A percentile compares a stretch with the other conserved stretches of the same genome.
These are phyloP conservation scores for Drosophila falleni DNA, from an alignment of 2,888 invertebrate genomes.

Conservation along the genomic window DNA sequence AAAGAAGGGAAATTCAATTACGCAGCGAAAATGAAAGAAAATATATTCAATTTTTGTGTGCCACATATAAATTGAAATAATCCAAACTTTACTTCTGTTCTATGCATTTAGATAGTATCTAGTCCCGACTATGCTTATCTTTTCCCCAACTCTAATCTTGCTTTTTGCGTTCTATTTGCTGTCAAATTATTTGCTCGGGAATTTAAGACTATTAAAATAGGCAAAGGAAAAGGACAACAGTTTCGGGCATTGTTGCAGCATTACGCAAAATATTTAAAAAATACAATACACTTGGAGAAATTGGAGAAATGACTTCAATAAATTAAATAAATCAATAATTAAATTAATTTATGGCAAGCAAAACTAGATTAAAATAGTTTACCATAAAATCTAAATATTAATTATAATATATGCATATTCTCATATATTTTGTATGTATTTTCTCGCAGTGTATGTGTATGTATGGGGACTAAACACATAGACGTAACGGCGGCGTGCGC, in stretches of 20 bases:
- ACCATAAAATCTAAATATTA: neutral
- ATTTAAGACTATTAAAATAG: slow-evolving; percentile 69
- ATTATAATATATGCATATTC: neutral
- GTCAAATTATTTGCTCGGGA: slow-evolving; percentile 72
- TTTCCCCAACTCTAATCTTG: slow-evolving; percentile 10
- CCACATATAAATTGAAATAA: slow-evolving; percentile 4
- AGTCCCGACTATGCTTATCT: neutral
- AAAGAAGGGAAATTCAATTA: slow-evolving; percentile 71
- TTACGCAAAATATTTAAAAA: slow-evolving; percentile 63
- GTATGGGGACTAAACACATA: slow-evolving; percentile 10
- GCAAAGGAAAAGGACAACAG: slow-evolving; percentile 42
- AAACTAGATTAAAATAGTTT: neutral
- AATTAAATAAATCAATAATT: too few species aligned
- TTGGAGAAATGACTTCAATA: neutral
- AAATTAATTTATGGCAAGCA: too few species aligned
- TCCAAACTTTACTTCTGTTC: neutral
- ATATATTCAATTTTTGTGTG: slow-evolving; percentile 12
- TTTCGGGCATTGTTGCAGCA: slow-evolving; percentile 53
- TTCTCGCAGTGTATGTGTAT: slow-evolving; percentile 43
- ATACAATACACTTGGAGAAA: slow-evolving; percentile 38
- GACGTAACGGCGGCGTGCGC: slow-evolving; percentile 58
- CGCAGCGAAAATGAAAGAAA: slow-evolving; percentile 21
- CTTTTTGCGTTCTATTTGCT: slow-evolving; percentile 56
- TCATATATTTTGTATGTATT: slow-evolving; percentile 20
- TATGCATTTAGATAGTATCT: neutral